phyloP scores from a whole-genome alignment of 2,888 invertebrate species.

The Scaptodrosophila latifasciaeformis region DNA sequence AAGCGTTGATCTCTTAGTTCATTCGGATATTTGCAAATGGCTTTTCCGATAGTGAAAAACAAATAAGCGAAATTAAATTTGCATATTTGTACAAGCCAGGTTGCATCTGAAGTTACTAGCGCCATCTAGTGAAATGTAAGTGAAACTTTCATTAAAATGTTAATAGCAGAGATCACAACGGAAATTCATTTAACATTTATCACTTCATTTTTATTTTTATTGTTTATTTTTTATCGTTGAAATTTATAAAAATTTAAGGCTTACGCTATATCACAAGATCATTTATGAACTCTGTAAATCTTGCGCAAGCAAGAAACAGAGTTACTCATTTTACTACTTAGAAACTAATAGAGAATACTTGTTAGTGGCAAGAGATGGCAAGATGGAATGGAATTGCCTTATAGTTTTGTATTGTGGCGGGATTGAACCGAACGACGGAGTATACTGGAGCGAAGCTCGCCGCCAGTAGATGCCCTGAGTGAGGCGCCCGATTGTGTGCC shows the following conservation, averaged over 20 bases:
- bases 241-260: no score
- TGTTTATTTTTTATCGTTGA: no score
- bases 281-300: constrained; percentile 22
- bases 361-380: neutral
- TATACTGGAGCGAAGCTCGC: constrained; percentile 80
- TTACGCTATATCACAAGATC: no score
- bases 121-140: no score
- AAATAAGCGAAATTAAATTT: no score
- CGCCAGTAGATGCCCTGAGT: constrained; percentile 78
- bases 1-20: neutral
- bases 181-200: no score
- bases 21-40: neutral
- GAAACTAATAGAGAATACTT: constrained; percentile 1
- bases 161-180: no score
- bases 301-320: constrained; percentile 26
- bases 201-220: no score
- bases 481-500: constrained; percentile 76
- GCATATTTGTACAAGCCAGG: no score
- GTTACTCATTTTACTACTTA: constrained; percentile 23
- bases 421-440: constrained; percentile 77
- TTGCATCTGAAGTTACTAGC: no score
- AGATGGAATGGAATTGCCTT: constrained; percentile 12
- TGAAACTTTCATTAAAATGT: no score
- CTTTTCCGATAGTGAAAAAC: no score
- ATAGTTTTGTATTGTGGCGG: constrained; percentile 74